Percentiles rank a stretch among this genome's conserved stretches.
Conservation (phyloP, 2,797 vertebrate genomes). For the Uromys caudimaculatus region DNA sequence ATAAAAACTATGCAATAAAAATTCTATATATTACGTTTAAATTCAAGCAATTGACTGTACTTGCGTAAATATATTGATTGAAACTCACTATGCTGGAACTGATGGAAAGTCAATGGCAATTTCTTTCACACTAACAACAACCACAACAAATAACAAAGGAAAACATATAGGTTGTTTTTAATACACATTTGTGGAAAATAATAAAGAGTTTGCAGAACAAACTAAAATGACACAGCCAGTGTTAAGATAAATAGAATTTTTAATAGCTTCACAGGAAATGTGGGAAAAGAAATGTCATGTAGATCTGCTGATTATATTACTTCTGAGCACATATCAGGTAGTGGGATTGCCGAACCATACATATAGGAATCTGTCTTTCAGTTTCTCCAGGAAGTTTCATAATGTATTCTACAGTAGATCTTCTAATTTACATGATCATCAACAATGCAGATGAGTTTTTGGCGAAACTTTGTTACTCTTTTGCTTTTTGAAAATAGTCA, state of each 20-base stretch:
- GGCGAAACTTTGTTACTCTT: neutral
- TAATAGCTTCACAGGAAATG: neutral
- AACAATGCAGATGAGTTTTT: neutral
- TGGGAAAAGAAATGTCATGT: neutral
- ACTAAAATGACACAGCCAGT: neutral
- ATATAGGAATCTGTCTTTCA: neutral
- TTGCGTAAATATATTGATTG: neutral
- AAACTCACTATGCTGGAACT: neutral
- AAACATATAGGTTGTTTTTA: neutral
- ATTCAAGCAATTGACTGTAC: neutral
- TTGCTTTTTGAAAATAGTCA: neutral
- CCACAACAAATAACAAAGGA: neutral
- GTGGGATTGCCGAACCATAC: neutral
- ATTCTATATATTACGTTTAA: constrained; percentile 36
- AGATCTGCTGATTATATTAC: neutral
- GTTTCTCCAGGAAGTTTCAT: neutral
- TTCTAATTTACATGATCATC: neutral
- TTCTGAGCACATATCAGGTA: neutral
- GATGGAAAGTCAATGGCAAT: neutral
- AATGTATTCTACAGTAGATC: neutral
- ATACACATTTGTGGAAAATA: neutral
- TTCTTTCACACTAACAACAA: neutral
- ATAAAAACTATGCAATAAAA: constrained; percentile 11
- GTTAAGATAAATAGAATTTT: neutral
- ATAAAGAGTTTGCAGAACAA: neutral